These are phyloP conservation scores for Epistrophella euchroma DNA, from an alignment of 2,888 invertebrate species.

Conservation along the genomic window DNA sequence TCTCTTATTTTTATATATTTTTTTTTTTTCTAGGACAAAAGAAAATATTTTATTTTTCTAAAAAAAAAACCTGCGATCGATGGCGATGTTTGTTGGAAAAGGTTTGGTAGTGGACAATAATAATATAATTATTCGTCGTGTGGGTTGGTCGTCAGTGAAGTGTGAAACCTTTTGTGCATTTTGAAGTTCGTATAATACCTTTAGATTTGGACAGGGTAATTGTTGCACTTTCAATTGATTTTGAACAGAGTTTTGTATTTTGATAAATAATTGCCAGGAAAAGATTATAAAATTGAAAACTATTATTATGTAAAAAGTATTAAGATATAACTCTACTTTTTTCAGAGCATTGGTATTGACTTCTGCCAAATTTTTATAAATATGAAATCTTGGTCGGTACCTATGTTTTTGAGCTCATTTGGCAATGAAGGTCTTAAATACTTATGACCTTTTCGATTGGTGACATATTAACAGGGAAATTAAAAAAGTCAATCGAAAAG, in stretches of 20 bases:
- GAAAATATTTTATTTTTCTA: constrained; percentile 59
- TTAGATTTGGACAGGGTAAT: constrained; percentile 55
- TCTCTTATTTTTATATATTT: constrained; percentile 1
- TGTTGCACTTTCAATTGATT: constrained; percentile 66
- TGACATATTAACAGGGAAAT: no score
- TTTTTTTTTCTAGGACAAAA: constrained; percentile 42
- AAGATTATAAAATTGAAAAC: constrained; percentile 25
- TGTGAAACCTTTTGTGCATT: constrained; percentile 74
- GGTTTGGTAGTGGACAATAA: constrained; percentile 47
- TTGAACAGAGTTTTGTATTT: constrained; percentile 35
- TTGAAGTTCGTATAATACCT: constrained; percentile 1
- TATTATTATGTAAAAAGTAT: background rate
- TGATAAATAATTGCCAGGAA: constrained; percentile 40
- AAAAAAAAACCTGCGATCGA: no score
- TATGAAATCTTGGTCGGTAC: no score
- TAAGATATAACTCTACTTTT: no score
- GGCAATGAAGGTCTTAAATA: no score
- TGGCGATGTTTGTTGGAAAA: constrained; percentile 5
- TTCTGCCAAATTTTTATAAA: no score
- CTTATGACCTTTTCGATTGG: no score
- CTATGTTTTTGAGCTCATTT: no score
- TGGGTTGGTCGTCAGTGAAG: constrained; percentile 71
- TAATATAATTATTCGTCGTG: constrained; percentile 21
- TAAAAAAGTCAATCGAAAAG: no score
- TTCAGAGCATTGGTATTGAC: no score